A percentile compares a stretch with the other conserved stretches of the same genome.
phyloP scores from a whole-genome alignment of 2,888 invertebrate genomes.

The Sesamia inferens region DNA sequence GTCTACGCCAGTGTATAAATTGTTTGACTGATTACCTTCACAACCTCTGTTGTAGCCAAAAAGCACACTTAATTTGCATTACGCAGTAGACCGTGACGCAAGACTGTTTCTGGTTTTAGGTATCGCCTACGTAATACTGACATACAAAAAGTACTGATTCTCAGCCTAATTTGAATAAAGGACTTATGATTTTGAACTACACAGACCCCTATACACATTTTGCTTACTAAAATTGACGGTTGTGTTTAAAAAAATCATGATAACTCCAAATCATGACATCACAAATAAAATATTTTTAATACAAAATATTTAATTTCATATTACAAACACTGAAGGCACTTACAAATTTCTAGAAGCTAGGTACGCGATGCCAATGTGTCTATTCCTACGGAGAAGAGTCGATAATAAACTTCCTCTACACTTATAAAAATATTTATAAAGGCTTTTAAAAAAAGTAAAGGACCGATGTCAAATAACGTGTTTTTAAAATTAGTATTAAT shows the following conservation, averaged over 20 bases:
- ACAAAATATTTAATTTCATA: neutral
- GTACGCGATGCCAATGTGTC: neutral
- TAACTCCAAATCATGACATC: no score
- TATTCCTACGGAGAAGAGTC: neutral
- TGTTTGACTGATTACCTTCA: constrained; percentile 24
- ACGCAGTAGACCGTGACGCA: constrained; percentile 5
- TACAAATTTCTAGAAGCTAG: neutral
- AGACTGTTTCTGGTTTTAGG: constrained; percentile 21
- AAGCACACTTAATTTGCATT: constrained; percentile 7
- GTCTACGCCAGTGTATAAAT: constrained; percentile 13
- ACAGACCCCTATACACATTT: neutral
- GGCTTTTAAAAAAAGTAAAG: neutral
- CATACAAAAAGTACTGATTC: no score
- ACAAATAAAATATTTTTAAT: no score
- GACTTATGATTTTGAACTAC: neutral
- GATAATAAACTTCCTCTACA: neutral
- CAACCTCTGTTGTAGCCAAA: constrained; percentile 12
- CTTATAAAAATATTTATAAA: neutral
- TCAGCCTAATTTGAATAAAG: no score
- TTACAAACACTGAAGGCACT: neutral
- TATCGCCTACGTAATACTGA: neutral
- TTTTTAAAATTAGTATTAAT: no score
- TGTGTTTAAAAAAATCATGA: no score
- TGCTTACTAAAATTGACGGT: no score
- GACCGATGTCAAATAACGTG: no score